A percentile compares a stretch with the other conserved stretches of the same genome.
Conservation (phyloP, 2,888 invertebrate genomes). For the Drosophila neotestacea region DNA sequence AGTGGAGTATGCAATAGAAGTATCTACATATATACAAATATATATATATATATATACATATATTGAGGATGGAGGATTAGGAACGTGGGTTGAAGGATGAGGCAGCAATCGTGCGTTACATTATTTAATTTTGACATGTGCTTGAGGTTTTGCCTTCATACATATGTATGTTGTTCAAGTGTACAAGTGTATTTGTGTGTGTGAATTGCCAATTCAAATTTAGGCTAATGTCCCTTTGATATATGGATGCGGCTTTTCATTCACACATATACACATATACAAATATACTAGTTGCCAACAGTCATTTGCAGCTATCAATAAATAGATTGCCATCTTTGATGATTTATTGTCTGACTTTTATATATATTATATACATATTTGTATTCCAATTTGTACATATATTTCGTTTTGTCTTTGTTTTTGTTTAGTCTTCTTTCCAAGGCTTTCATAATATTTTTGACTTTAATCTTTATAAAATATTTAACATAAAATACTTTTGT, state of each 20-base stretch:
- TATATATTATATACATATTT: constrained; percentile 7
- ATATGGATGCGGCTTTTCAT: constrained; percentile 53
- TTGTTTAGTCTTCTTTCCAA: constrained; percentile 11
- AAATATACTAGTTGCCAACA: constrained; percentile 22
- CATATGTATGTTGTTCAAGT: constrained; percentile 12
- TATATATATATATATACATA: neutral
- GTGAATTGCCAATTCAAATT: constrained; percentile 72
- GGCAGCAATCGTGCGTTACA: constrained; percentile 78
- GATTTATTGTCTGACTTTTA: constrained; percentile 58
- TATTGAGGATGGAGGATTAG: neutral
- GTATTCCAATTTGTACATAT: neutral
- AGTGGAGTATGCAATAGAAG: constrained; percentile 12
- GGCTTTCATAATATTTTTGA: constrained; percentile 2
- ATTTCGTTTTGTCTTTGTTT: neutral
- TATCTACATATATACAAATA: constrained; percentile 9
- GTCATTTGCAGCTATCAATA: constrained; percentile 66
- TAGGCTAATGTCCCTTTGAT: constrained; percentile 70
- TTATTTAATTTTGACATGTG: constrained; percentile 82
- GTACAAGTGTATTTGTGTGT: neutral
- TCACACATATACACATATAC: constrained; percentile 4
- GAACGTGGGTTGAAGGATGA: constrained; percentile 1
- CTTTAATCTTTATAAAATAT: constrained; percentile 2
- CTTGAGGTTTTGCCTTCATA: constrained; percentile 73
- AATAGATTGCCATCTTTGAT: constrained; percentile 60
- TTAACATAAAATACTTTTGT: neutral